A percentile compares a stretch with the other conserved stretches of the same genome.
phyloP scores from a whole-genome alignment of 2,888 invertebrate species.

The Mylabris sibirica region DNA sequence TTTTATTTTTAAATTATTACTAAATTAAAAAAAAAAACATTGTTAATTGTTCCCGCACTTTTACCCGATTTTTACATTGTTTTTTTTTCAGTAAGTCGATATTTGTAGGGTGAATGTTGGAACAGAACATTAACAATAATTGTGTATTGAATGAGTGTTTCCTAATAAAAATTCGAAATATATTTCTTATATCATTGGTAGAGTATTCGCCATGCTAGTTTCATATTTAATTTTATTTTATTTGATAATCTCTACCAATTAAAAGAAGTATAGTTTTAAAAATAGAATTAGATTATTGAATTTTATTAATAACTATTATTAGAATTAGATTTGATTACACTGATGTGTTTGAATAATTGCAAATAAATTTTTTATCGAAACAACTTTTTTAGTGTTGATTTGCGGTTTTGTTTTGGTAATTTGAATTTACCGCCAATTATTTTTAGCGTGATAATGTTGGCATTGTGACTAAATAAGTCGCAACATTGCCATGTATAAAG shows the following conservation, averaged over 20 bases:
- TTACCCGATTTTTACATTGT: background rate
- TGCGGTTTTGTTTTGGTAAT: background rate
- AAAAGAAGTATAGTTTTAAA: slow-evolving; percentile 24
- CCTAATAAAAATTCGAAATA: slow-evolving; percentile 14
- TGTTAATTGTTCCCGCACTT: slow-evolving; percentile 1
- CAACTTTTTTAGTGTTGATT: no score
- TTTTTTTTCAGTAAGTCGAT: background rate
- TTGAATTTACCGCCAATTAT: background rate
- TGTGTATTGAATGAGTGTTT: background rate
- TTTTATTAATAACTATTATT: slow-evolving; percentile 20
- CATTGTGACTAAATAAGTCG: background rate
- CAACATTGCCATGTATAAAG: background rate
- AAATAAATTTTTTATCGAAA: slow-evolving; percentile 41
- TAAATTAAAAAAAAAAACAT: background rate
- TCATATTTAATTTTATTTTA: slow-evolving; percentile 33
- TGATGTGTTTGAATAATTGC: slow-evolving; percentile 43
- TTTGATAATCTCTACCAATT: slow-evolving; percentile 30
- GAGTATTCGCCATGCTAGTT: slow-evolving; percentile 33
- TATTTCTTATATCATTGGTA: slow-evolving; percentile 29
- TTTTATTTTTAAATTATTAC: background rate
- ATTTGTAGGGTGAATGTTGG: background rate
- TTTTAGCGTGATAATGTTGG: background rate
- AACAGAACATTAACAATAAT: slow-evolving; percentile 5
- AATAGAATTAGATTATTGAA: slow-evolving; percentile 26
- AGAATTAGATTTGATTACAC: slow-evolving; percentile 38